Base-by-base conservation (phyloP, 2,888 invertebrate genomes). In the Desoria tigrina region DNA sequence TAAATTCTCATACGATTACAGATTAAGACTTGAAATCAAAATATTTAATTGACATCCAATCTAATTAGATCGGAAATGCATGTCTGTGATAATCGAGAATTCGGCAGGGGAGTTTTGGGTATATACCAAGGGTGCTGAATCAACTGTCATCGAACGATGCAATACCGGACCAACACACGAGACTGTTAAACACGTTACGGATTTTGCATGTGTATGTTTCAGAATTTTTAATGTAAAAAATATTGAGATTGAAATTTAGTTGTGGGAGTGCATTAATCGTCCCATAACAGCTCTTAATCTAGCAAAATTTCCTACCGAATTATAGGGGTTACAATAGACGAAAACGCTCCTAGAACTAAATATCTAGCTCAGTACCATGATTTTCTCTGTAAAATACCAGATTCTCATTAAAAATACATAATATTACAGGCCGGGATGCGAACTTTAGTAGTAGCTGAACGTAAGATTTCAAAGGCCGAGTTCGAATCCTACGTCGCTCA, bases 31-130 rank as follows among this genome's bases (percentile, higher is more conserved):
- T n/a, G n/a, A n/a, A n/a, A n/a, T n/a, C n/a, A n/a, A n/a, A n/a
- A n/a, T n/a, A n/a, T n/a, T n/a, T n/a, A n/a, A n/a, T n/a, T n/a
- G n/a, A n/a, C n/a, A n/a, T n/a, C n/a, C n/a, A n/a, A n/a, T 32
- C 32, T 32, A 4, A 32, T 23, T 28, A 61, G 68, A 69, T 42
- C 56, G 69, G 6, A 69, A 69, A 79, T 83, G 94, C 64, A 95
- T 95, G 95, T 94, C 94, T 18, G 88, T 94, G 61, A 88, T 95
- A 68, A 84, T 95, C 0, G 85, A 86, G 77, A 90, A 89, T 78
- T 81, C 82, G 27, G 80, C 83, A 75, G 87, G 85, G 28, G 84
- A 85, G 80, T 84, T 88, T 65, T 88, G 86, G 85, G 79, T 92
- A 42, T 86, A 89, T 73, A 88, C 89, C 76, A 92, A 92, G 81